These are phyloP conservation scores for Chrysodeixis includens DNA, from an alignment of 2,888 invertebrate species.

Conservation along the genomic window DNA sequence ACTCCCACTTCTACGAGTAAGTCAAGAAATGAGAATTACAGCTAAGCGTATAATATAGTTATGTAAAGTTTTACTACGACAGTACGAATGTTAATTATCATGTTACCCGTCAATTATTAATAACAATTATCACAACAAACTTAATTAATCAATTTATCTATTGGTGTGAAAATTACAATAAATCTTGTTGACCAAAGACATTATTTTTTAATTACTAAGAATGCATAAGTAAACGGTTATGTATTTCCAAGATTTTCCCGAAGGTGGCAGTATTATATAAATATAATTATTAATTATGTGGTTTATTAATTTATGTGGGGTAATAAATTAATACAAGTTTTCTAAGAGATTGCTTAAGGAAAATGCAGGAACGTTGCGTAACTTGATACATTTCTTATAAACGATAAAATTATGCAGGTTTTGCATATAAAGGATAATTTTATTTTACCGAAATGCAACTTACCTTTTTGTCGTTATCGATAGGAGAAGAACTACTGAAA, in stretches of 20 bases:
- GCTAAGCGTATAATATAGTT: neutral
- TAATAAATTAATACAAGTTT: constrained; percentile 3
- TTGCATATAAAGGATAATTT: too few species aligned
- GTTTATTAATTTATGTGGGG: neutral
- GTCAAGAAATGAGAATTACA: too few species aligned
- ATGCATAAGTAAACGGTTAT: neutral
- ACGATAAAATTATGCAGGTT: constrained; percentile 1
- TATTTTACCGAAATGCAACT: too few species aligned
- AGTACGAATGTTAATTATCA: neutral
- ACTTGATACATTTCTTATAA: constrained; percentile 15
- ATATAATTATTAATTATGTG: neutral
- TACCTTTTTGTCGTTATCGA: too few species aligned
- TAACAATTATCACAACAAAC: neutral
- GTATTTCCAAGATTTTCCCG: neutral
- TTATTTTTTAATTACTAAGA: neutral
- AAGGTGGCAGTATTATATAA: neutral
- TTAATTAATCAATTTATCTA: neutral
- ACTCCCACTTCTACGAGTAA: too few species aligned
- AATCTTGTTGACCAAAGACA: neutral
- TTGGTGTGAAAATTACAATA: neutral
- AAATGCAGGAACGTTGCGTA: constrained; percentile 21
- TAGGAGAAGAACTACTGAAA: too few species aligned
- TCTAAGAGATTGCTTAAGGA: constrained; percentile 26
- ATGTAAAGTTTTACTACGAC: neutral
- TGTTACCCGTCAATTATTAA: neutral